phyloP scores from a whole-genome alignment of 1,140 invertebrate genomes.

The Alviniconcha marisindica region DNA sequence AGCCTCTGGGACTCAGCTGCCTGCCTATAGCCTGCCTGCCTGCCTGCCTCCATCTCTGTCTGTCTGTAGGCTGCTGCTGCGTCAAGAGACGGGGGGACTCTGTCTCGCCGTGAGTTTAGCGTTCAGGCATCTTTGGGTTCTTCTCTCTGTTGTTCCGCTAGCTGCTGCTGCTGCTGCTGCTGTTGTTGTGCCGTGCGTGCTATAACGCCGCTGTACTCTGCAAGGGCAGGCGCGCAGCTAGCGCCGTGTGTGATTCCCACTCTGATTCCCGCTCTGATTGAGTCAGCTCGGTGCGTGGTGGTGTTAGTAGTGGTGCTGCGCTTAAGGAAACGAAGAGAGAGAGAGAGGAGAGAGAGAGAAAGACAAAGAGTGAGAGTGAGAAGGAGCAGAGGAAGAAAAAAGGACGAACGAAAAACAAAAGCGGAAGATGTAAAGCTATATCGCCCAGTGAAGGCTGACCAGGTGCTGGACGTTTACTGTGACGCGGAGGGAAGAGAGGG shows the following conservation, averaged over 20 bases:
- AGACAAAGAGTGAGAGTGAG: not conserved
- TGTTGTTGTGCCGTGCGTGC: not conserved
- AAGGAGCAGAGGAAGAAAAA: not conserved
- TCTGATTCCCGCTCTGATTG: not conserved
- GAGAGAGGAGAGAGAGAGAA: not conserved
- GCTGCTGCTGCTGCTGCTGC: constrained; percentile 14
- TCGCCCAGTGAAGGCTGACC: not conserved
- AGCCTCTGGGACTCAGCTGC: not conserved
- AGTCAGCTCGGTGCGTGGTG: not conserved
- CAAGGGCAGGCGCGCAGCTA: not conserved
- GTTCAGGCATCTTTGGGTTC: constrained; percentile 16
- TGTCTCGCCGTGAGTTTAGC: too few relatives aligned
- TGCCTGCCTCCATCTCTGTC: not conserved
- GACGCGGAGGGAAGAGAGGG: not conserved
- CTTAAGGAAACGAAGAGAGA: not conserved
- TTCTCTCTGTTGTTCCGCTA: not conserved
- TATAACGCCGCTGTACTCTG: not conserved
- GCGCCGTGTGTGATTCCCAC: constrained; percentile 9
- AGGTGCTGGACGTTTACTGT: not conserved
- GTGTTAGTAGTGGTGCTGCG: not conserved
- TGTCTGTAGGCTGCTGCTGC: not conserved
- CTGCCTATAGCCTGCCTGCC: not conserved
- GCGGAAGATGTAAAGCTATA: constrained; percentile 2
- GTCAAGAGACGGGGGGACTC: not conserved
- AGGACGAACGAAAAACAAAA: not conserved